Evolutionary conservation across 2,797 vertebrate genomes (phyloP).

Genomic region (Acanthurus leucopareius): DNA sequence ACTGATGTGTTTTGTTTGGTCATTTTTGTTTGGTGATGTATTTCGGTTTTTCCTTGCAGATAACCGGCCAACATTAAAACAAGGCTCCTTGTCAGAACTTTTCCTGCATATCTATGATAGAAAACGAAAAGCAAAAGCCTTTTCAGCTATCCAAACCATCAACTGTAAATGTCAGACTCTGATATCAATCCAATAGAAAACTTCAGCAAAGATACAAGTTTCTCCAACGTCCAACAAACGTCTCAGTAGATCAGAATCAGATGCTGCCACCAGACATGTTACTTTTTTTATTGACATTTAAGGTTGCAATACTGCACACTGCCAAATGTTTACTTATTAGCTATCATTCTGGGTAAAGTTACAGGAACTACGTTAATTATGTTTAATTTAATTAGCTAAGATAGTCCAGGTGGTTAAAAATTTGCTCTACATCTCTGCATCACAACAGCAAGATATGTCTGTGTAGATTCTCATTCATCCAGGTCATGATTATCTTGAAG

Average conservation of each 20-base stretch:
- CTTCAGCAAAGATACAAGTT: constrained; percentile 5
- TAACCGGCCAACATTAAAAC: constrained; percentile 40
- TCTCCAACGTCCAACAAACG: background rate
- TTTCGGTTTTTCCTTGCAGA: constrained; percentile 18
- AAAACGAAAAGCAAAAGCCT: constrained; percentile 10
- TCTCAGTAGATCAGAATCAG: constrained; percentile 22
- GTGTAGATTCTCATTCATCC: no score
- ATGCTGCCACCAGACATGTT: constrained; percentile 9
- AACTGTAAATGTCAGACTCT: constrained; percentile 37
- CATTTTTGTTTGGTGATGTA: constrained; percentile 10
- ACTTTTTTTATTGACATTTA: constrained; percentile 9
- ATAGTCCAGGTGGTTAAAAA: background rate
- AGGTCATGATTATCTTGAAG: no score
- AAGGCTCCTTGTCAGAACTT: constrained; percentile 2
- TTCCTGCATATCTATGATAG: constrained; percentile 1
- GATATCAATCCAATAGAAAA: constrained; percentile 54
- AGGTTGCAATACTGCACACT: background rate
- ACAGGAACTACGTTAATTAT: background rate
- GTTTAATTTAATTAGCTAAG: background rate
- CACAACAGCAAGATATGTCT: background rate
- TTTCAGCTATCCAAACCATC: constrained; percentile 32
- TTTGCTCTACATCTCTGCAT: background rate
- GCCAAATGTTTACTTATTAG: background rate
- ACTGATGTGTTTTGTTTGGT: constrained; percentile 11
- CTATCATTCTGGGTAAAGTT: background rate